Evolutionary conservation across 2,888 invertebrate species (phyloP).

Genomic region (Drosophila recens): DNA sequence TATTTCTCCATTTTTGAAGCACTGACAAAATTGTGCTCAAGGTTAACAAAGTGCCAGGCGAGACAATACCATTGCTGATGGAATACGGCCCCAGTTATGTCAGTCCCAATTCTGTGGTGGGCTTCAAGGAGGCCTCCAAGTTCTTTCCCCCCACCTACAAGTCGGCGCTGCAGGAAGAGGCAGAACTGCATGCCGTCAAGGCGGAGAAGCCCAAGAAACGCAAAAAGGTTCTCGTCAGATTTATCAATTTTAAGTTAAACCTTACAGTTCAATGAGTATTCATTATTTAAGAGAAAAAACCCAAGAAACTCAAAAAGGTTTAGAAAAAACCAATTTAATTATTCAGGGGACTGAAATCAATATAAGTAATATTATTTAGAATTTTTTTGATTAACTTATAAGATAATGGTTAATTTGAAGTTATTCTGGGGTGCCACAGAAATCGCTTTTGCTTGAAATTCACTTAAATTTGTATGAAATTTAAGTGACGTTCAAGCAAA

Average conservation of each 20-base stretch:
- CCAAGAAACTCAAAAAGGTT: too few relatives aligned
- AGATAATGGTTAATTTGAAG: too few relatives aligned
- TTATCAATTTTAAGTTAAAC: too few relatives aligned
- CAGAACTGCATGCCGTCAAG: constrained; percentile 74
- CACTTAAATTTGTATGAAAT: too few relatives aligned
- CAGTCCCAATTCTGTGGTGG: constrained; percentile 89
- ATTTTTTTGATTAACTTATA: too few relatives aligned
- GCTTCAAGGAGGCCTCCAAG: constrained; percentile 87
- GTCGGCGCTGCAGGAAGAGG: constrained; percentile 85
- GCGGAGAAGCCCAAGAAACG: constrained; percentile 86
- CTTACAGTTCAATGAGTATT: too few relatives aligned
- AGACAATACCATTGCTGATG: constrained; percentile 88
- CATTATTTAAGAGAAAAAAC: too few relatives aligned
- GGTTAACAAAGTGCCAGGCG: constrained; percentile 88
- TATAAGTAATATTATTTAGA: too few relatives aligned
- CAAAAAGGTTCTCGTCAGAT: constrained; percentile 83
- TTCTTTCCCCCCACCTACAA: constrained; percentile 89
- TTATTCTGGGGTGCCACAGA: too few relatives aligned
- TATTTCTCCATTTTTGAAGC: constrained; percentile 82
- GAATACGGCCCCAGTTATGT: constrained; percentile 89
- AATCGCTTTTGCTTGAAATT: too few relatives aligned
- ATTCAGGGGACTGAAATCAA: too few relatives aligned
- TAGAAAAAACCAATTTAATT: background rate
- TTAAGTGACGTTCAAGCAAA: too few relatives aligned
- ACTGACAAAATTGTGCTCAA: constrained; percentile 90